Evolutionary conservation across 2,113 vertebrate species (phyloP), one percentile per base, ranked within the genome.

Genomic region (Microtus ochrogaster): DNA sequence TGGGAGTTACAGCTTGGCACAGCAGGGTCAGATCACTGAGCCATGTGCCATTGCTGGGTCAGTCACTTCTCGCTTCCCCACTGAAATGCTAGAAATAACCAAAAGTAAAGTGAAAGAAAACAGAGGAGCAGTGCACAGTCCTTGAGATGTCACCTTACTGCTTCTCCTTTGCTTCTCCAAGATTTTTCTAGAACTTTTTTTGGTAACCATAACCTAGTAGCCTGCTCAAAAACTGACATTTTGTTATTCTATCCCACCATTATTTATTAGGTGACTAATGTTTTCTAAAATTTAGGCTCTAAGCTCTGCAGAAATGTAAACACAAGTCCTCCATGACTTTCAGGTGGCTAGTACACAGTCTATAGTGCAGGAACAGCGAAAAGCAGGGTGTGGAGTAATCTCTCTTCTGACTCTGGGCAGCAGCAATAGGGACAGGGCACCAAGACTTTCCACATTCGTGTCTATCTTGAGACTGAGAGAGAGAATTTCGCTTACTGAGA

Each of bases 81-180:
- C 49, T 72, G 76, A 68, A 85, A 93, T 83, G 36, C 87, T 88
- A 63, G 84, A 90, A 77, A 36, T 92, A 74, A 41, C 39, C 24
- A 55, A 79, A 92, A 74, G 72, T 70, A 61, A 61, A 63, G 33
- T 12, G 28, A 0, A 36, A 49, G 44, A 52, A 88, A 39, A 39
- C 7, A 73, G 4, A 95, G 2, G 3, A 70, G 5, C 26, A 7
- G 4, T 58, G 7, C n/a, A 17, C 41, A 58, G 78, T 95, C 47
- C 72, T 81, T 77, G 72, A 63, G 86, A 47, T 93, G 82, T 85
- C 86, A 13, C 72, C 24, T 92, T 94, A 26, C 39, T 85, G 66
- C 13, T 77, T 61, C 49, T 92, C 41, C 28, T 26, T 36, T 82
- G 66, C 13, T 77, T 61, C 44, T 92, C 41, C 28, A 90, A 3